These are phyloP conservation scores for Falco biarmicus DNA, from an alignment of 2,797 vertebrate genomes.

Conservation along the genomic window DNA sequence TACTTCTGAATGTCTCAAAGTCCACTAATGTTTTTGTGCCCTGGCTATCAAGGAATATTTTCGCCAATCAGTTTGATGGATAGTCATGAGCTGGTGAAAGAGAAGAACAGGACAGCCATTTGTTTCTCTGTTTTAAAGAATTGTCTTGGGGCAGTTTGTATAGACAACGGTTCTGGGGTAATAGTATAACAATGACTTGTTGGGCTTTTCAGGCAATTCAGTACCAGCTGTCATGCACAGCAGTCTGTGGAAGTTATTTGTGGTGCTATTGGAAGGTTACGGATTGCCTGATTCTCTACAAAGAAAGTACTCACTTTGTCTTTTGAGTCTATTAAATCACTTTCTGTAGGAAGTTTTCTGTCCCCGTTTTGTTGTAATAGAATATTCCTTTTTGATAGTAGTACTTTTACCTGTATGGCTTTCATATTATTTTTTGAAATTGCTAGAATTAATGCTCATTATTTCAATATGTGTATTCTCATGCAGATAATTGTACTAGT, in stretches of 20 bases:
- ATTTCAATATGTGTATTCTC: not conserved
- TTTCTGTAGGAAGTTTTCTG: not conserved
- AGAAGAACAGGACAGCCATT: not conserved
- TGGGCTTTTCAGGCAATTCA: constrained; percentile 20
- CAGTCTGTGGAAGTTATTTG: not conserved
- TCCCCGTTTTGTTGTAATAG: not conserved
- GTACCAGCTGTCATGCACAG: not conserved
- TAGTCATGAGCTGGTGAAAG: not conserved
- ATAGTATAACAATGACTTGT: not conserved
- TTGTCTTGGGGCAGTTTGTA: not conserved
- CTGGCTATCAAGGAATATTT: not conserved
- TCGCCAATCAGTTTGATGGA: not conserved
- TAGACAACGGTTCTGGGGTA: not conserved
- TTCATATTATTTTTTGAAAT: not conserved
- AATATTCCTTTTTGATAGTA: not conserved
- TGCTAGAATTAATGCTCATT: not conserved
- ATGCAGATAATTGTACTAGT: not conserved
- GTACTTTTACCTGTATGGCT: not conserved
- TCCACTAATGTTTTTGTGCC: not conserved
- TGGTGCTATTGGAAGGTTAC: not conserved
- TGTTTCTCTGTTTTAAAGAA: not conserved
- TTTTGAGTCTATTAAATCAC: not conserved
- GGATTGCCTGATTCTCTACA: not conserved
- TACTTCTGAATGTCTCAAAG: not conserved
- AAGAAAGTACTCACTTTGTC: constrained; percentile 5